Percentiles rank a stretch among this genome's conserved stretches.
phyloP scores from a whole-genome alignment of 2,797 vertebrate genomes.

The Dipus sagitta region DNA sequence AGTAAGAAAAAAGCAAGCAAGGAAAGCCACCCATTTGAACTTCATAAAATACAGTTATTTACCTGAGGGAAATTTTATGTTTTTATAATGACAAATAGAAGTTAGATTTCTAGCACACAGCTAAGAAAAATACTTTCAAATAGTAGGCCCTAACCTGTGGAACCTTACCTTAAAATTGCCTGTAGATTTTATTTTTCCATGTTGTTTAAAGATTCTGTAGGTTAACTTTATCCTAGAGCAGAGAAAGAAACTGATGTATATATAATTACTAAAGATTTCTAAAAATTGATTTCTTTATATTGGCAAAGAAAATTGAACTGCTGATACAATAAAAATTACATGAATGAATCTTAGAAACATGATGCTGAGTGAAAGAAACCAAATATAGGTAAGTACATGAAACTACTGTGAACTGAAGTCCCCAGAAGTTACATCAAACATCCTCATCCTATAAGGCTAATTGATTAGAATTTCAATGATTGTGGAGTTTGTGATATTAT shows the following conservation, averaged over 20 bases:
- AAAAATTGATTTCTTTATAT: slow-evolving; percentile 16
- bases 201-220: background rate
- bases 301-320: slow-evolving; percentile 43
- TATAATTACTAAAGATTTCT: background rate
- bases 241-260: background rate
- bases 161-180: slow-evolving; percentile 31
- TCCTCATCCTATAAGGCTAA: no score
- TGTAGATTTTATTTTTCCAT: background rate
- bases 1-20: background rate
- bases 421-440: no score
- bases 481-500: no score
- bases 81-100: background rate
- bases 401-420: no score
- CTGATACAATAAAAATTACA: background rate
- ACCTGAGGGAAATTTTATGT: background rate
- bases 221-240: slow-evolving; percentile 41
- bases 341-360: slow-evolving; percentile 25
- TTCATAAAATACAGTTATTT: background rate
- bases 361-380: background rate
- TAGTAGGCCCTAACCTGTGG: background rate
- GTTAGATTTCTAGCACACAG: background rate
- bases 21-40: background rate
- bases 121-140: background rate
- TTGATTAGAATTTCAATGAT: no score
- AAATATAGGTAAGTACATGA: background rate